These are phyloP conservation scores for Stenodera caucasica DNA, from an alignment of 2,888 invertebrate species.

Conservation along the genomic window DNA sequence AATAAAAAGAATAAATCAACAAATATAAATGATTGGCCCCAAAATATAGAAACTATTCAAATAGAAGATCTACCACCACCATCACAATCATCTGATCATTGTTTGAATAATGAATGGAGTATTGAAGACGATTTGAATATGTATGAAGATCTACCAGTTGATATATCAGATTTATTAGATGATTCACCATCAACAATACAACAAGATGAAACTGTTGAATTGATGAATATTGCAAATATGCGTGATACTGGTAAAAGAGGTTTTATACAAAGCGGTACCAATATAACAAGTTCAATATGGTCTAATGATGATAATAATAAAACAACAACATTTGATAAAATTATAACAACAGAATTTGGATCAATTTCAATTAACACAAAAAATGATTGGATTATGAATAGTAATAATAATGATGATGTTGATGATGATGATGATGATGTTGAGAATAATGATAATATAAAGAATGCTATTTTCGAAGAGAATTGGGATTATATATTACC, in stretches of 20 bases:
- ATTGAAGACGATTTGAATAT: slow-evolving; percentile 53
- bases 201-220: slow-evolving; percentile 44
- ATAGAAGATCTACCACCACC: slow-evolving; percentile 19
- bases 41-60: slow-evolving; percentile 1
- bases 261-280: slow-evolving; percentile 58
- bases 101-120: slow-evolving; percentile 19
- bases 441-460: slow-evolving; percentile 26
- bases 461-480: slow-evolving; percentile 28
- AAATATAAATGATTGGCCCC: slow-evolving; percentile 2
- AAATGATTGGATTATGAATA: slow-evolving; percentile 9
- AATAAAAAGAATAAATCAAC: slow-evolving; percentile 4
- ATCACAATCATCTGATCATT: slow-evolving; percentile 11
- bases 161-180: slow-evolving; percentile 62
- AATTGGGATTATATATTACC: slow-evolving; percentile 19
- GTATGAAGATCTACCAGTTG: slow-evolving; percentile 65
- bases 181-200: slow-evolving; percentile 60
- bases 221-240: slow-evolving; percentile 48
- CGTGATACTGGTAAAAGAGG: slow-evolving; percentile 43
- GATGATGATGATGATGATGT: not conserved
- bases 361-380: slow-evolving; percentile 15
- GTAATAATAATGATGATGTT: slow-evolving; percentile 30
- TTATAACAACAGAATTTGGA: slow-evolving; percentile 12
- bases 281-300: slow-evolving; percentile 61
- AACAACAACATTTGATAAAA: slow-evolving; percentile 32
- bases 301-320: slow-evolving; percentile 44